phyloP scores from a whole-genome alignment of 1,140 invertebrate genomes.

The Cotesia vestalis region DNA sequence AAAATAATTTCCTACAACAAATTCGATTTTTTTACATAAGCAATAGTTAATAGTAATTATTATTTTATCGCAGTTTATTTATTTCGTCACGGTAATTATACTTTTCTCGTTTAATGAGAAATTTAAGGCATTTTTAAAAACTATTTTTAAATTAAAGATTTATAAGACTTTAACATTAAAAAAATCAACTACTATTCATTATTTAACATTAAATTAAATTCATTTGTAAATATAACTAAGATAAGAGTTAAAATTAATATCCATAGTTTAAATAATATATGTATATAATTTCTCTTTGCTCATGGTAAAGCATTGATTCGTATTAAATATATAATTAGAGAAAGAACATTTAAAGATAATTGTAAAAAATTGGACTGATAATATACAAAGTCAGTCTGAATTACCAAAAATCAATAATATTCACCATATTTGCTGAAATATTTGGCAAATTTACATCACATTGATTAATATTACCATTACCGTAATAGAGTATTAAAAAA shows the following conservation, averaged over 20 bases:
- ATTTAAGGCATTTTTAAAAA: slow-evolving; percentile 30
- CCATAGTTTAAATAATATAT: no score
- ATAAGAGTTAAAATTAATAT: no score
- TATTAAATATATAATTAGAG: not conserved
- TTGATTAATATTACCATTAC: slow-evolving; percentile 36
- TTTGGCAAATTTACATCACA: slow-evolving; percentile 61
- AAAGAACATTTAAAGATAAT: slow-evolving; percentile 8
- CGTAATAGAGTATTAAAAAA: slow-evolving; percentile 9
- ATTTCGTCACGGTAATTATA: not conserved
- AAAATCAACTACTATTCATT: not conserved
- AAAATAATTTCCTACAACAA: no score
- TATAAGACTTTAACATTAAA: no score
- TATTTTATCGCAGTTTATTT: slow-evolving; percentile 13
- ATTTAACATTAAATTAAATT: not conserved
- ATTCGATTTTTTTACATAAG: no score
- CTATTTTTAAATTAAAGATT: slow-evolving; percentile 1
- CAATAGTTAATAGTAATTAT: not conserved
- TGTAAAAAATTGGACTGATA: slow-evolving; percentile 31
- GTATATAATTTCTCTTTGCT: no score
- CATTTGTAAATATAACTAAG: not conserved
- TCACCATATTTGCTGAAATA: slow-evolving; percentile 43
- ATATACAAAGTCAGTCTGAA: slow-evolving; percentile 61
- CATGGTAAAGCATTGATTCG: no score
- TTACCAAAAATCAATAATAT: slow-evolving; percentile 50
- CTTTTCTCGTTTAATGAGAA: slow-evolving; percentile 10